Base-by-base conservation (phyloP, 2,113 vertebrate genomes). In the Periophthalmus modestus region DNA sequence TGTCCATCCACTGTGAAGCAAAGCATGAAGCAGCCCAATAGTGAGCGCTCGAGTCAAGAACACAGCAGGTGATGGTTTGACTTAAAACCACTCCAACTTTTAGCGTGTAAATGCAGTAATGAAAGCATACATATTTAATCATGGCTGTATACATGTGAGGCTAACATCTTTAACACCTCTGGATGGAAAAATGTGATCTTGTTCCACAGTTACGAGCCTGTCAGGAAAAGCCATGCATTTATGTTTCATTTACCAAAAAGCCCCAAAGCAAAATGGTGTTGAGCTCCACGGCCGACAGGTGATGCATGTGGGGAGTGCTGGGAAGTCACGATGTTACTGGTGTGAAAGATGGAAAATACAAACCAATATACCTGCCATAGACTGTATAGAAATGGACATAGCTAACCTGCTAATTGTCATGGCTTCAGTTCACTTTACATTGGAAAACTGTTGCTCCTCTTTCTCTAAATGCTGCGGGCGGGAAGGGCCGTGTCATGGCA, bases 151-250 rank as follows among this genome's bases (percentile, higher is more conserved):
- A n/a, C n/a, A n/a, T n/a, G 74, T 59, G 66, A 72, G 62, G 72
- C 23, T 52, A 10, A 47, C 46, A 70, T 34, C 80, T 75, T 73
- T 66, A 52, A 52, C 2, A 23, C 67, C 52, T 36, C 39, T 15
- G 66, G 69, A 84, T 72, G 77, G 66, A 80, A 68, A 39, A 74
- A 39, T 69, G 66, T 87, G 81, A 86, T 87, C 82, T 85, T 76
- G 57, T 77, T 75, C 80, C 78, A 39, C 72, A 77, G 83, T 77
- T 24, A 65, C 59, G 72, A 43, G 3, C 4, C 33, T 43, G 7
- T 43, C 39, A 28, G 47, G 59, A 78, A 71, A 68, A 85, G 75
- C 73, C 71, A 71, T 75, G 78, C 61, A 15, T 80, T 85, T 65
- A 9, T 11, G 66, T 54, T 79, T 66, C 0, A 63, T 34, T 63